Conservation (phyloP, 2,113 vertebrate species). For the Herpetotheres cachinnans region DNA sequence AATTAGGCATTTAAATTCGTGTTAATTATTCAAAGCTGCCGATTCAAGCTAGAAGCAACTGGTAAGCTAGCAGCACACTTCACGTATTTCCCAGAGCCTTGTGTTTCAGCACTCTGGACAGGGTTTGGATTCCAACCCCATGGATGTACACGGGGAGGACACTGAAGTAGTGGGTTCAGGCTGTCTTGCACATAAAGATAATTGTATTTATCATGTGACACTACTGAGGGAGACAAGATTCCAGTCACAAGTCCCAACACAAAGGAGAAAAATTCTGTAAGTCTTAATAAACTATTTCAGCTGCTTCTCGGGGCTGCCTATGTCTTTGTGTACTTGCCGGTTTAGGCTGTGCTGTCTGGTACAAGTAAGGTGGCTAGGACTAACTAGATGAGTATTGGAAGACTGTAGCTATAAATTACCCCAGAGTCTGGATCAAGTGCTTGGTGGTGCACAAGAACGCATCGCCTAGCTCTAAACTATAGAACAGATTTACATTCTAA, state of each 20-base stretch:
- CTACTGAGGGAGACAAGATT: neutral
- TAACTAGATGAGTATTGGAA: neutral
- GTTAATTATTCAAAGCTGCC: neutral
- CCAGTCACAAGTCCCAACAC: neutral
- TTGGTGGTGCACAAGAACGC: neutral
- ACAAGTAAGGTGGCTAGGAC: neutral
- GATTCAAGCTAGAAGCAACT: neutral
- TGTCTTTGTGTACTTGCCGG: neutral
- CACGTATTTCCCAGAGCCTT: fast-evolving
- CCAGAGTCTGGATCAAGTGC: neutral
- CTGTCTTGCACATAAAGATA: neutral
- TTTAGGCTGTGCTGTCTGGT: neutral
- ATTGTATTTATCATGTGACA: neutral
- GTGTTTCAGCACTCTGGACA: conserved; percentile 11
- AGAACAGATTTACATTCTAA: neutral
- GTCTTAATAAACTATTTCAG: neutral
- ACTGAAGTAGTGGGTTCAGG: fast-evolving
- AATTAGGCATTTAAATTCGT: neutral
- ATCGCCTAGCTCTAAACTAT: neutral
- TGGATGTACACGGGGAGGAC: fast-evolving
- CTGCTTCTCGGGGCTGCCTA: neutral
- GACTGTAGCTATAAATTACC: neutral
- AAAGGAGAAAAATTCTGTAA: neutral
- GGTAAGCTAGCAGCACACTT: neutral
- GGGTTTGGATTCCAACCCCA: neutral